Evolutionary conservation across 2,888 invertebrate species (phyloP).

Genomic region (Orchesellides sinensis): DNA sequence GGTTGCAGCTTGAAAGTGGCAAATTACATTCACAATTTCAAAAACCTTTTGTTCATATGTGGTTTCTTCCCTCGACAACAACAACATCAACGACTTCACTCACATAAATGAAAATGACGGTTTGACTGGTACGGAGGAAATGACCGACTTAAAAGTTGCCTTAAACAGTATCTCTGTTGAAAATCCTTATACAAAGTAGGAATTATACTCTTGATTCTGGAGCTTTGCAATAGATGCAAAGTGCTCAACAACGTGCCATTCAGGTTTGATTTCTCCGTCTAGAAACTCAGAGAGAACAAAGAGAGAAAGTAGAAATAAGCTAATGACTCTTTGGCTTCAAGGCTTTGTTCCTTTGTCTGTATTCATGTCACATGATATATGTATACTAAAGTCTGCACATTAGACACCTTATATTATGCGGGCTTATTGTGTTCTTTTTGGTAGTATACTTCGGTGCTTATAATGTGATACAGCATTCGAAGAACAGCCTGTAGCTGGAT

Average conservation of each 20-base stretch:
- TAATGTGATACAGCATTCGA: too few species aligned
- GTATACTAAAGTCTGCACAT: not conserved
- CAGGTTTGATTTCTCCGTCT: not conserved
- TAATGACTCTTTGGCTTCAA: slow-evolving; percentile 53
- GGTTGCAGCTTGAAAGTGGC: not conserved
- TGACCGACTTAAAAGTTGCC: not conserved
- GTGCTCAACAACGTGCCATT: not conserved
- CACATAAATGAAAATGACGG: not conserved
- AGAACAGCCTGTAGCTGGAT: slow-evolving; percentile 11
- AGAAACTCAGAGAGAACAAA: not conserved
- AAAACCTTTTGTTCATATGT: not conserved
- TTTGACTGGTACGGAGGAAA: not conserved
- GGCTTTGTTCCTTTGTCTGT: slow-evolving; percentile 50
- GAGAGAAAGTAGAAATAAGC: slow-evolving; percentile 20
- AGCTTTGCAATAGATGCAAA: slow-evolving; percentile 9
- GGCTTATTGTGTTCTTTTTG: not conserved
- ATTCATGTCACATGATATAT: slow-evolving; percentile 10
- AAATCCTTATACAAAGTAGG: slow-evolving; percentile 15
- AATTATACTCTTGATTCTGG: slow-evolving; percentile 29
- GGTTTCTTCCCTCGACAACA: not conserved
- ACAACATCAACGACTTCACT: not conserved
- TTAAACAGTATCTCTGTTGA: not conserved
- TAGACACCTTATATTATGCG: not conserved
- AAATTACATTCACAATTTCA: not conserved
- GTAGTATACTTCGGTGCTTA: not conserved